Evolutionary conservation across 2,797 vertebrate genomes (phyloP).

Genomic region (Schizothorax lantsangensis): DNA sequence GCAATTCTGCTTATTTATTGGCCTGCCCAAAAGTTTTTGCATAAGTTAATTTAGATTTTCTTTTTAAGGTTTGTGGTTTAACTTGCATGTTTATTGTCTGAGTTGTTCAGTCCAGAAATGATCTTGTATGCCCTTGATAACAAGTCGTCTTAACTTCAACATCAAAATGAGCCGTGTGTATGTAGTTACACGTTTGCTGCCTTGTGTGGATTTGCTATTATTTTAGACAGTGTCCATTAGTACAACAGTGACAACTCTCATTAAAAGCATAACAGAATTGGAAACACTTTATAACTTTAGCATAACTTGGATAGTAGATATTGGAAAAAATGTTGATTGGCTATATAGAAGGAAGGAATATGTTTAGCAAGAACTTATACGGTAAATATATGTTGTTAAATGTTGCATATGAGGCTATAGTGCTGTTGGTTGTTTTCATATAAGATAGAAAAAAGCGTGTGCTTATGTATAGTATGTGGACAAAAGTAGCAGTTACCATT

Average conservation of each 20-base stretch:
- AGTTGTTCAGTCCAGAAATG: background rate
- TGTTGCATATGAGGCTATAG: background rate
- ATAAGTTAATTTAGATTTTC: background rate
- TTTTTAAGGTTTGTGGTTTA: background rate
- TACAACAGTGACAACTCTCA: background rate
- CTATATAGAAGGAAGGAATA: background rate
- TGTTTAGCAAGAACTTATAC: background rate
- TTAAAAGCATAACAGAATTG: background rate
- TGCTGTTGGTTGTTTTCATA: constrained; percentile 4
- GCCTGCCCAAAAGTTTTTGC: constrained; percentile 7
- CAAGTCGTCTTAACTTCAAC: background rate
- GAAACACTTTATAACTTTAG: background rate
- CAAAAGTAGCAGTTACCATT: constrained; percentile 8
- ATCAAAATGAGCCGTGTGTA: background rate
- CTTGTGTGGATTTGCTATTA: background rate
- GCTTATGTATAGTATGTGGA: background rate
- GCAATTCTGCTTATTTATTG: constrained; percentile 51
- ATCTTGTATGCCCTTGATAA: constrained; percentile 1
- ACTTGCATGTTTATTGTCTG: constrained; percentile 9
- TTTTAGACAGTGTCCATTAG: background rate
- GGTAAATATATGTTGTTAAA: constrained; percentile 3
- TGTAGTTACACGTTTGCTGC: background rate
- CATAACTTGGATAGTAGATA: background rate
- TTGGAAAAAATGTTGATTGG: background rate
- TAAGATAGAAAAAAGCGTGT: background rate